Base-by-base conservation (phyloP, 2,797 vertebrate species). In the Trachops cirrhosus region DNA sequence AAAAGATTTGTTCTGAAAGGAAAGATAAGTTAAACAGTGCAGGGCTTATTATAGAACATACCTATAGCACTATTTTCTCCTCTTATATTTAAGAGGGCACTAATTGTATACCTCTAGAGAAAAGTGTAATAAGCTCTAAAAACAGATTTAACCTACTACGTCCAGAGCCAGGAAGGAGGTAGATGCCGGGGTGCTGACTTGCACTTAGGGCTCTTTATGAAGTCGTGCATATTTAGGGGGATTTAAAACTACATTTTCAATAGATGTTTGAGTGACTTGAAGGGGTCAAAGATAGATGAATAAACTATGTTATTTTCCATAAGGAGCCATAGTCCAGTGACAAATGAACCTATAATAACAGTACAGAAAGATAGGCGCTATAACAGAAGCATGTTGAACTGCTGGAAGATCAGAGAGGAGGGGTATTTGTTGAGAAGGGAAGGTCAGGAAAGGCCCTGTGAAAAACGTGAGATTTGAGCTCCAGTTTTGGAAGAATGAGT, bases 1-100 rank as follows among this genome's bases (percentile, higher is more conserved):
- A 62, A 67, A 88, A 79, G 44, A 84, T 54, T 94, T 96, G 14
- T 93, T 79, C 48, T 74, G 52, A 96, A 91, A 77, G 6, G 29
- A 48, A 93, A 46, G 9, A 22, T 59, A 44, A 92, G 15, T 67
- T 84, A 89, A 95, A 50, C 77, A 44, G 80, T 87, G 37, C 11
- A 9, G 52, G 21, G 21, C 6, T 50, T 57, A 32, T 44, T 87
- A 9, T 24, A 68, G 68, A 73, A 46, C 9, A n/a, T 59, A 80
- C 62, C 46, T 46, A 19, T 22, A 68, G n/a, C 6, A 52, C 39
- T 64, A 6, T 88, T 93, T 95, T 70, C 19, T 91, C 6, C 50
- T 29, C 86, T 92, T 68, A 16, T 59, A 19, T 46, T 52, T 73
- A 32, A 50, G 32, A 52, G 44, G 32, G 7, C 24, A 78, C 18